Conservation (phyloP, 2,888 invertebrate species). For the Gisinianus flammeolus region DNA sequence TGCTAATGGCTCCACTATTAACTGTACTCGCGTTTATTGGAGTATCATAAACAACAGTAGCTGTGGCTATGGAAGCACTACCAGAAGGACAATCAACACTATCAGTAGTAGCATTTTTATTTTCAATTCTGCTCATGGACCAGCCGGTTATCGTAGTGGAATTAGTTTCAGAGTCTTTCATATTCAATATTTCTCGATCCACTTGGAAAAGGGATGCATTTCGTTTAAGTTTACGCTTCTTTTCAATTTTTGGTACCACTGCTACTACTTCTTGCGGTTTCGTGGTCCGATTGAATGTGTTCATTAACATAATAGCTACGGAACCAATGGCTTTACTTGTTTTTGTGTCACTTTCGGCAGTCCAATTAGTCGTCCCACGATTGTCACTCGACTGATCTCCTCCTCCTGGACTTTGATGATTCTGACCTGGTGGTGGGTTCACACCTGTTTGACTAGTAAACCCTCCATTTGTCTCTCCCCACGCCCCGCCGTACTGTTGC, state of each 20-base stretch:
- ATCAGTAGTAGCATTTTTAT: background rate
- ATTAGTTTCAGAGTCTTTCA: background rate
- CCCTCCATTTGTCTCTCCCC: constrained; percentile 23
- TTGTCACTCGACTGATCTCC: background rate
- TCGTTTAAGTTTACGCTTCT: background rate
- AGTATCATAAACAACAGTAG: background rate
- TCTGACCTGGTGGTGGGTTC: background rate
- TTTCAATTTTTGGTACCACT: background rate
- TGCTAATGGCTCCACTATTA: constrained; percentile 22
- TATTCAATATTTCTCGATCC: constrained; percentile 3
- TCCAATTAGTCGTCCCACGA: background rate
- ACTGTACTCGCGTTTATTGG: background rate
- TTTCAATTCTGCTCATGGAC: background rate
- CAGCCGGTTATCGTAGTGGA: background rate
- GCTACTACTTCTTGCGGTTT: background rate
- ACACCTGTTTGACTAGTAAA: constrained; percentile 16
- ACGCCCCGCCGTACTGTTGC: constrained; percentile 16
- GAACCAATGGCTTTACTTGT: constrained; percentile 46
- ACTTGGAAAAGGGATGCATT: background rate
- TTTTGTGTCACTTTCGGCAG: background rate
- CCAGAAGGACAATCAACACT: background rate
- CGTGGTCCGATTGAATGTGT: constrained; percentile 39
- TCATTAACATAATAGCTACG: constrained; percentile 44
- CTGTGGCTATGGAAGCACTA: background rate
- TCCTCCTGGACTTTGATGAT: background rate